Conservation (phyloP, 2,113 vertebrate genomes). For the Alexandromys fortis region DNA sequence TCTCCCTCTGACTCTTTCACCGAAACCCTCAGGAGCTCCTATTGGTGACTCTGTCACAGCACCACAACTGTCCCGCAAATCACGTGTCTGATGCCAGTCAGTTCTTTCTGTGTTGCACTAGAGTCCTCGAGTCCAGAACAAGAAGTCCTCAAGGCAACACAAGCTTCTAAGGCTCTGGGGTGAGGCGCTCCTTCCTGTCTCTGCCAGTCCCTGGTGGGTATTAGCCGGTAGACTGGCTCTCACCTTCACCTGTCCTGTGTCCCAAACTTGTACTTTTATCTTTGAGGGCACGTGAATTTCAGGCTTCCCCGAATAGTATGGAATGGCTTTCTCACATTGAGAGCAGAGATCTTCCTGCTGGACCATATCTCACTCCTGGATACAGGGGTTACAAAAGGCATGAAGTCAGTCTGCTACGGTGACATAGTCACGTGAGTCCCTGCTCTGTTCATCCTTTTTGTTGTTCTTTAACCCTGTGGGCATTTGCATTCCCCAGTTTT, state of each 20-base stretch:
- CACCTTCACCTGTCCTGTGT: not conserved
- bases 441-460: not conserved
- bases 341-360: not conserved
- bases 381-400: fast-evolving
- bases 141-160: fast-evolving
- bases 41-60: fast-evolving
- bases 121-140: too few relatives aligned
- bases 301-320: fast-evolving
- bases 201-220: not conserved
- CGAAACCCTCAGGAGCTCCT: fast-evolving
- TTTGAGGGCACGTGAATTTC: fast-evolving
- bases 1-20: not conserved
- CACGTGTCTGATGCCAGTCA: not conserved
- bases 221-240: fast-evolving
- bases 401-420: fast-evolving
- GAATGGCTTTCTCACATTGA: not conserved
- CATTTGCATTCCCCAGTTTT: not conserved
- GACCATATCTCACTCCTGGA: not conserved
- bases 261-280: not conserved
- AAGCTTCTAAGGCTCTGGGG: not conserved
- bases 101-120: not conserved
- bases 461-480: not conserved
- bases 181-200: not conserved
- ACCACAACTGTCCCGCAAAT: fast-evolving
- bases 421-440: fast-evolving